A percentile compares a stretch with the other conserved stretches of the same genome.
phyloP scores from a whole-genome alignment of 2,797 vertebrate genomes.

The Iguana delicatissima region DNA sequence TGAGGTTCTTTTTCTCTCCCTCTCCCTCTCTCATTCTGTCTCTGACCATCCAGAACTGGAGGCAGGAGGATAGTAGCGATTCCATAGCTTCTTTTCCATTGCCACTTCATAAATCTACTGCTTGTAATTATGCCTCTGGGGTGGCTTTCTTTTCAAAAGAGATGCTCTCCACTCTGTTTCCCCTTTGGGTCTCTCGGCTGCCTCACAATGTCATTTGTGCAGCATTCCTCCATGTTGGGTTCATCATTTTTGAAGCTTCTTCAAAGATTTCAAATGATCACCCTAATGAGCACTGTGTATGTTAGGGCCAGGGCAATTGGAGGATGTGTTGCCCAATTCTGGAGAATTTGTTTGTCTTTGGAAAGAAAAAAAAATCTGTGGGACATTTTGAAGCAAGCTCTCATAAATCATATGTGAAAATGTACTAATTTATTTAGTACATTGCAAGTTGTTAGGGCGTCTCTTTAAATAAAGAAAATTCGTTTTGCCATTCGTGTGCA shows the following conservation, averaged over 20 bases:
- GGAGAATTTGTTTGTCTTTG: constrained; percentile 49
- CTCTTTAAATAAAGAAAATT: constrained; percentile 59
- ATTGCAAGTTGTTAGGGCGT: constrained; percentile 40
- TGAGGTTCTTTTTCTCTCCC: not conserved
- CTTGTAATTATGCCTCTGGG: constrained; percentile 40
- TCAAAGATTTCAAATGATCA: constrained; percentile 60
- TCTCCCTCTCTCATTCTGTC: not conserved
- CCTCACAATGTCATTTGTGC: constrained; percentile 26
- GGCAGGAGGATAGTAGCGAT: constrained; percentile 28
- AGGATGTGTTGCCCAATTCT: constrained; percentile 55
- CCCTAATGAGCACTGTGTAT: constrained; percentile 46
- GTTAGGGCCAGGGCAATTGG: constrained; percentile 42
- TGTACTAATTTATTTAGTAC: constrained; percentile 60
- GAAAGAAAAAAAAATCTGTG: constrained; percentile 20
- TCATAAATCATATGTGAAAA: constrained; percentile 61
- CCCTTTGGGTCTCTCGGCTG: not conserved
- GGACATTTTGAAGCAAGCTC: constrained; percentile 14
- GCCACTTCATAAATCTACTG: constrained; percentile 30
- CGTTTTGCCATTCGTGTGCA: constrained; percentile 54
- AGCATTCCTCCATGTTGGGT: constrained; percentile 28
- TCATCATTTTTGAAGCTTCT: constrained; percentile 40
- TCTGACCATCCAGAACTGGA: constrained; percentile 50
- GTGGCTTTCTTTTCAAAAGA: constrained; percentile 40
- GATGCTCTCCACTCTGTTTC: not conserved
- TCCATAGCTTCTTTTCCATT: constrained; percentile 25